A percentile compares a stretch with the other conserved stretches of the same genome.
phyloP scores from a whole-genome alignment of 2,797 vertebrate genomes.

The Rhynchonycteris naso region DNA sequence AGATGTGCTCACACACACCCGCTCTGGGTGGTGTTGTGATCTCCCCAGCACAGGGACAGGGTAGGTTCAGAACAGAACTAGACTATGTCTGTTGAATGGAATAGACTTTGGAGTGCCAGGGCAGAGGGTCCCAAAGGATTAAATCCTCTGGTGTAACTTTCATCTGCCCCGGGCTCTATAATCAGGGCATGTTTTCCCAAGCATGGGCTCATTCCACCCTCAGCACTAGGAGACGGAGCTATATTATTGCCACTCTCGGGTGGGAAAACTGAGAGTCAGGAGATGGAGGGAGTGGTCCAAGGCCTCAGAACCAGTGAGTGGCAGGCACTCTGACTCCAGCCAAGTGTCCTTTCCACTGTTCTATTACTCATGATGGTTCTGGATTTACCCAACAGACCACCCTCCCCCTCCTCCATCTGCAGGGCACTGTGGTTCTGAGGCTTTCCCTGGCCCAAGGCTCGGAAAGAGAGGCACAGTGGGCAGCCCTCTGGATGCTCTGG shows the following conservation, averaged over 20 bases:
- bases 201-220: background rate
- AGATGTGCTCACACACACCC: background rate
- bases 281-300: background rate
- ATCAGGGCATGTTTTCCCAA: background rate
- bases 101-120: background rate
- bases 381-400: background rate
- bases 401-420: background rate
- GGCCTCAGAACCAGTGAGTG: background rate
- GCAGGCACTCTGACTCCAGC: background rate
- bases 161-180: background rate
- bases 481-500: background rate
- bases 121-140: background rate
- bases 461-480: background rate
- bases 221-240: background rate
- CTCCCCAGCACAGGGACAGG: background rate
- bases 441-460: background rate
- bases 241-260: background rate
- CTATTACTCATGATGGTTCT: background rate
- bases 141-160: background rate
- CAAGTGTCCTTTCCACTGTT: background rate
- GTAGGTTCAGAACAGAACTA: background rate
- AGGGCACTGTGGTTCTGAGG: background rate
- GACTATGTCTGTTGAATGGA: background rate
- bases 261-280: background rate
- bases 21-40: background rate